phyloP scores from a whole-genome alignment of 2,888 invertebrate genomes.

The Cryptocheilus praepositus region DNA sequence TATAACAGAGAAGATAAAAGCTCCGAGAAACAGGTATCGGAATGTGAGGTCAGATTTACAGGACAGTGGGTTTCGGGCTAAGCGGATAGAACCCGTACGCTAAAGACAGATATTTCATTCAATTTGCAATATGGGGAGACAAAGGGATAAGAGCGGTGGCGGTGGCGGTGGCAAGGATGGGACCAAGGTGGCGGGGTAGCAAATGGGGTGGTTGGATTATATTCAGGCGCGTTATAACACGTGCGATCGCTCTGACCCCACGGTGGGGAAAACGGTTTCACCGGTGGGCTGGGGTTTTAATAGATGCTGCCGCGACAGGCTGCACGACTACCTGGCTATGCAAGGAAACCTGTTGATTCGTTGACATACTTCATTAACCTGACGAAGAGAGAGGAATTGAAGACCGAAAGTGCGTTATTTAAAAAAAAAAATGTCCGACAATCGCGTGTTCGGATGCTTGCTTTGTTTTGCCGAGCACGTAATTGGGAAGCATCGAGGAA shows the following conservation, averaged over 20 bases:
- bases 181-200: background rate
- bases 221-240: constrained; percentile 31
- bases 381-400: constrained; percentile 8
- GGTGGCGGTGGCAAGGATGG: background rate
- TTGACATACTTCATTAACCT: constrained; percentile 51
- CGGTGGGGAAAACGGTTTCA: constrained; percentile 34
- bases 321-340: constrained; percentile 9
- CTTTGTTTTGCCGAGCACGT: too few relatives aligned
- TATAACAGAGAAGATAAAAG: background rate
- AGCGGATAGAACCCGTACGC: constrained; percentile 46
- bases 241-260: constrained; percentile 31
- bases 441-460: too few relatives aligned
- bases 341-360: constrained; percentile 60
- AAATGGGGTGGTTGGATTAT: constrained; percentile 33
- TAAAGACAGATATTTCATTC: constrained; percentile 49
- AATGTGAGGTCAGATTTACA: constrained; percentile 9
- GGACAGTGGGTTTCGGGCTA: constrained; percentile 31
- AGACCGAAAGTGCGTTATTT: background rate
- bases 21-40: background rate
- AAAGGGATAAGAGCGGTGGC: constrained; percentile 4
- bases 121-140: constrained; percentile 41
- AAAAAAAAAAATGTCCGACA: background rate
- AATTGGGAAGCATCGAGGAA: too few relatives aligned
- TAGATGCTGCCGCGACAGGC: constrained; percentile 27
- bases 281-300: constrained; percentile 33